These are phyloP conservation scores for Trichonephila clavipes DNA, from an alignment of 1,140 invertebrate species.

Conservation along the genomic window DNA sequence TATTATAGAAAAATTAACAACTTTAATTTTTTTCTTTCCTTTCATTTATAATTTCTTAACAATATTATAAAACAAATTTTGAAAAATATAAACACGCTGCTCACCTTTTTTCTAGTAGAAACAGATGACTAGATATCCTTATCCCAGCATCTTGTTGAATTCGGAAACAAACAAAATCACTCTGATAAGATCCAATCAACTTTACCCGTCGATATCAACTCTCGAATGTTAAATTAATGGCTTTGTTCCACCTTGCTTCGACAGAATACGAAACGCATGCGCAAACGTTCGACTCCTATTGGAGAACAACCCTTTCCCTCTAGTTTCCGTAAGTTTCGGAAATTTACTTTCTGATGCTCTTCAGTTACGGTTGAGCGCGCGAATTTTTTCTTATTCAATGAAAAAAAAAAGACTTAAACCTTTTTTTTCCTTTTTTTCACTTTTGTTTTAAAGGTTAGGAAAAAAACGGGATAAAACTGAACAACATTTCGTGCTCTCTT, in stretches of 20 bases:
- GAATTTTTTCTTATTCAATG: not conserved
- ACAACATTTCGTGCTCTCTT: not conserved
- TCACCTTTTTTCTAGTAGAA: not conserved
- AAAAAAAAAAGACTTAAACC: not conserved
- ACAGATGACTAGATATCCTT: not conserved
- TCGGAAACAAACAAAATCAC: not conserved
- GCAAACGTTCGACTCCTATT: not conserved
- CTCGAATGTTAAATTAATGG: slow-evolving; percentile 17
- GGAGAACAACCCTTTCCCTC: not conserved
- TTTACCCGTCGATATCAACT: not conserved
- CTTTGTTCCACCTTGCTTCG: not conserved
- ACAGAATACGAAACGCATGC: not conserved
- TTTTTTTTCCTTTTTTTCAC: not conserved
- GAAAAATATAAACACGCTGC: not conserved
- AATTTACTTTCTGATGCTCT: not conserved
- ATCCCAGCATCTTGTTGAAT: not conserved
- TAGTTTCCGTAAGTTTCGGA: not conserved
- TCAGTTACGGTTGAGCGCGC: not conserved
- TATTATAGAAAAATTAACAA: no score
- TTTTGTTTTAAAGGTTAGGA: not conserved
- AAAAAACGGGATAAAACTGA: not conserved
- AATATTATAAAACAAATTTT: not conserved
- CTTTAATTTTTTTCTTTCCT: no score
- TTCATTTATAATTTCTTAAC: no score
- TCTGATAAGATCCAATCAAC: not conserved